Base-by-base conservation (phyloP, 2,888 invertebrate species). In the Drosophila borborema region DNA sequence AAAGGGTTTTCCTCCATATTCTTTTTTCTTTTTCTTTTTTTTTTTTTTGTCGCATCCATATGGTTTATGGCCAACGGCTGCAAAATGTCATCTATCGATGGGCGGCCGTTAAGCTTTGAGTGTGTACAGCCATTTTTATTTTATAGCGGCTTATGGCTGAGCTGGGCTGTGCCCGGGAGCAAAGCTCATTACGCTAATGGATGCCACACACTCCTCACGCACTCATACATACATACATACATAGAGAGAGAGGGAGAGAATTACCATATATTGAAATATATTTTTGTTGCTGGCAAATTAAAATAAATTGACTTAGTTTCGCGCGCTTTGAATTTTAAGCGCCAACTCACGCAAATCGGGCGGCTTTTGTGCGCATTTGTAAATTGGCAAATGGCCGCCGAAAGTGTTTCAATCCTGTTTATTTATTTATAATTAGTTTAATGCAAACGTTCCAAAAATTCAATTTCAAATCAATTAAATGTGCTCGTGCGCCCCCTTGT, bases 151-250 rank as follows among this genome's bases (percentile, higher is more conserved):
- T 78, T 81, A 68, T 74, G 68, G 64, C 55, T 74, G 74, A 38
- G 49, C 68, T 58, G 62, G 48, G 40, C 54, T 41, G 41, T 71
- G 80, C 58, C 58, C 43, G 58, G 55, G 72, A 67, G 77, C 72
- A 85, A 86, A 88, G 88, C 90, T 86, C 88, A 86, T 86, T 86
- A 88, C 73, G 71, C 80, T 86, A 86, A 86, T 86, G 86, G 86
- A 86, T 60, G 38, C 28, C 54, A 18, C n/a, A 31, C 38, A 55
- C 34, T 18, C 7, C 23, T 10, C 56, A 18, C 31, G 8, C 38
- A 48, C 36, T 31, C 2, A 40, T 5, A 18, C 12, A 49, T 12
- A 58, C 20, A 49, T 49, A 45, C 34, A 36, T 28, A 28, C 23
- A 55, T 28, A 40, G 14, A 38, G 40, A 40, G 34, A 34, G 34